phyloP scores from a whole-genome alignment of 2,113 vertebrate species.

The Equus przewalskii region DNA sequence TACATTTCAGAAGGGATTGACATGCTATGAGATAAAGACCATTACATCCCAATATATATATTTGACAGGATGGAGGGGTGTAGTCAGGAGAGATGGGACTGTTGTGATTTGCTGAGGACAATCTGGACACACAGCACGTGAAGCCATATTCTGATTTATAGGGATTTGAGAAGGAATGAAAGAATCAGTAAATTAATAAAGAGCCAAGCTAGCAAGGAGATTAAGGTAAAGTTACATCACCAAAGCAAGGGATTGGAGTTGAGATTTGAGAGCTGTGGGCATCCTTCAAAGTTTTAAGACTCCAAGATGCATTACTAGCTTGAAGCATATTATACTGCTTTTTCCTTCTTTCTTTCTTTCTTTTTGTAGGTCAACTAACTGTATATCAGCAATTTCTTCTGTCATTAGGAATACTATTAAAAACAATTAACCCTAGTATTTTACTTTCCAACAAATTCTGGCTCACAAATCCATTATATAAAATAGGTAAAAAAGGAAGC shows the following conservation, averaged over 20 bases:
- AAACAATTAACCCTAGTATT: not conserved
- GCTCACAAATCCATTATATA: not conserved
- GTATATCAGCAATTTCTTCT: not conserved
- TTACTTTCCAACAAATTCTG: not conserved
- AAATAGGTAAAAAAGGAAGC: not conserved
- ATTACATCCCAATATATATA: rapidly evolving
- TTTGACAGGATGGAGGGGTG: not conserved
- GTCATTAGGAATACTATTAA: not conserved
- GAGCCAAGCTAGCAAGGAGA: not conserved
- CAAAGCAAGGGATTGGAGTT: not conserved
- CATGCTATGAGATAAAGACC: not conserved
- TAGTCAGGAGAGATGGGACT: rapidly evolving
- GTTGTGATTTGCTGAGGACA: no score
- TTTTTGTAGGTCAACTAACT: not conserved
- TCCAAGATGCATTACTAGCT: not conserved
- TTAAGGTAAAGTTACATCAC: not conserved
- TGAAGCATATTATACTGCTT: not conserved
- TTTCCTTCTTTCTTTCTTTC: not conserved
- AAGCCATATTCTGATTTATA: not conserved
- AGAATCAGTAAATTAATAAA: not conserved
- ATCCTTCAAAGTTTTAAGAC: not conserved
- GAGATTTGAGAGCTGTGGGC: not conserved
- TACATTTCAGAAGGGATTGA: not conserved
- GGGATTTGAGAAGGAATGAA: not conserved
- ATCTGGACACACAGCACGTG: not conserved